Percentiles rank a stretch among this genome's conserved stretches.
Evolutionary conservation across 2,797 vertebrate species (phyloP).

Genomic region (Acomys russatus): DNA sequence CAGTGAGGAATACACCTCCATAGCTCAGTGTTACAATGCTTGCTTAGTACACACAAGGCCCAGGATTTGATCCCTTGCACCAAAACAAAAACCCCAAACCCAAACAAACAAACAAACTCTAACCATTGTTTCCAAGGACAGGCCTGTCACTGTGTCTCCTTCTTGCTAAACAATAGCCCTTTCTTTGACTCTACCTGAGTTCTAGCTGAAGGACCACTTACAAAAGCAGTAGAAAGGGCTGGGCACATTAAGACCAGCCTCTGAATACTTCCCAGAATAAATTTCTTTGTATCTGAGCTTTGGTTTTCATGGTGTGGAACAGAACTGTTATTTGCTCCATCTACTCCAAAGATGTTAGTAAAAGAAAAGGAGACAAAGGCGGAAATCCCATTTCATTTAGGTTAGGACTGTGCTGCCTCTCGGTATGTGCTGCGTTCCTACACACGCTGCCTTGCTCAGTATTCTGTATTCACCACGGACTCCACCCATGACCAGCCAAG

Average conservation of each 20-base stretch:
- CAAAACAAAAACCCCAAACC: not conserved
- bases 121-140: not conserved
- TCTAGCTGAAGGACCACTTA: not conserved
- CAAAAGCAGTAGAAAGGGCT: not conserved
- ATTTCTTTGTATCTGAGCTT: conserved; percentile 11
- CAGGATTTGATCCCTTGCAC: not conserved
- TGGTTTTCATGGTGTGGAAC: conserved; percentile 1
- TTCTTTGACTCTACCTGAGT: not conserved
- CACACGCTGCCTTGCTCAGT: not conserved
- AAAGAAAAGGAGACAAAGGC: not conserved
- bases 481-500: conserved; percentile 49
- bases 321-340: conserved; percentile 2
- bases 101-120: not conserved
- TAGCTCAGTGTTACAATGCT: not conserved
- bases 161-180: not conserved
- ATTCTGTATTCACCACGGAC: not conserved
- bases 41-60: not conserved
- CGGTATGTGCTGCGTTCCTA: not conserved
- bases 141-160: not conserved
- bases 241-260: not conserved
- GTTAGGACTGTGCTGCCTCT: not conserved
- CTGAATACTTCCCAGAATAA: not conserved
- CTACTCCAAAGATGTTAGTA: not conserved
- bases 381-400: not conserved
- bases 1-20: not conserved